phyloP scores from a whole-genome alignment of 2,113 vertebrate genomes.

The Syngnathoides biaculeatus region DNA sequence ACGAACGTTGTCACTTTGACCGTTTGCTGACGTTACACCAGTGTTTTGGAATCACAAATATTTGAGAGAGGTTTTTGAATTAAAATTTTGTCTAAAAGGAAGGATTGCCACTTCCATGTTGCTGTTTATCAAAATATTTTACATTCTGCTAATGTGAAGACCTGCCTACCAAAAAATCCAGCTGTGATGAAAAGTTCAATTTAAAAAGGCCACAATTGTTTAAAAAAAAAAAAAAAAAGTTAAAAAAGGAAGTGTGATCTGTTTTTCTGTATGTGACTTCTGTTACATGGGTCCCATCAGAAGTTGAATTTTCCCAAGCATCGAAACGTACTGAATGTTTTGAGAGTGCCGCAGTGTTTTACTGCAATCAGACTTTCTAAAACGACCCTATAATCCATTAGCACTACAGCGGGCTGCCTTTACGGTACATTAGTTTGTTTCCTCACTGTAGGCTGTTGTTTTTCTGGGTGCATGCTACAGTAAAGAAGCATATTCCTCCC shows the following conservation, averaged over 20 bases:
- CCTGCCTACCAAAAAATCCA: not conserved
- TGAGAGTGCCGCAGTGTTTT: conserved; percentile 7
- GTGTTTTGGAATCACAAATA: too few relatives aligned
- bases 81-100: too few relatives aligned
- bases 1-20: not conserved
- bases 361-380: conserved; percentile 18
- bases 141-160: too few relatives aligned
- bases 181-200: not conserved
- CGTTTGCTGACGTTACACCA: not conserved
- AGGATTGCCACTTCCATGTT: too few relatives aligned
- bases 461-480: conserved; percentile 30
- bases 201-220: not conserved
- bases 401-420: conserved; percentile 33
- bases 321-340: conserved; percentile 1
- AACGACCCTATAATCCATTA: conserved; percentile 31
- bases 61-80: too few relatives aligned
- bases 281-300: not conserved
- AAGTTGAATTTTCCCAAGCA: not conserved
- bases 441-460: conserved; percentile 26
- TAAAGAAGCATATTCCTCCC: conserved; percentile 37
- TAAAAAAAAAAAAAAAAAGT: not conserved
- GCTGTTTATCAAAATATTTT: too few relatives aligned
- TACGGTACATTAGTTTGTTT: conserved; percentile 47
- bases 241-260: not conserved
- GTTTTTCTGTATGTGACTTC: not conserved